phyloP scores from a whole-genome alignment of 2,113 vertebrate genomes.

The Phasianus colchicus region DNA sequence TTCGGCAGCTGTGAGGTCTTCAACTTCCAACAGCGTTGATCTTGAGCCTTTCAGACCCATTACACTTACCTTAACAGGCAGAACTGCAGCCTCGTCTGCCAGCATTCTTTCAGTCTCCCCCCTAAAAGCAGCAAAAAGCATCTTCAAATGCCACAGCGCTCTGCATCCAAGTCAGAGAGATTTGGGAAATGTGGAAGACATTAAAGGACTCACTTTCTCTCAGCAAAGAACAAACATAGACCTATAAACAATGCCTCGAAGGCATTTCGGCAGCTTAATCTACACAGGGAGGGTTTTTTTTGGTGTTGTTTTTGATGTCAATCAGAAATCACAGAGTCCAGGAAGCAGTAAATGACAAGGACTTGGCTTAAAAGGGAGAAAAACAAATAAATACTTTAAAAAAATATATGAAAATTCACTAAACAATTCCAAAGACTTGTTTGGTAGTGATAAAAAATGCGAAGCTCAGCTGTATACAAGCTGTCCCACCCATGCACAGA shows the following conservation, averaged over 20 bases:
- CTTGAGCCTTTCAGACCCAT: not conserved
- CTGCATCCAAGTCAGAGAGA: conserved; percentile 29
- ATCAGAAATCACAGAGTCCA: conserved; percentile 60
- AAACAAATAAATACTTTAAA: conserved; percentile 33
- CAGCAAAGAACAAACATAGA: conserved; percentile 57
- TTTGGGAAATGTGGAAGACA: conserved; percentile 76
- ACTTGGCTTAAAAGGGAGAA: conserved; percentile 63
- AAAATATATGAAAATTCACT: not conserved
- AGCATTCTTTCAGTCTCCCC: not conserved
- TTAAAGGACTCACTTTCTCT: conserved; percentile 78
- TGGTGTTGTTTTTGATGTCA: conserved; percentile 31
- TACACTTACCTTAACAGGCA: not conserved
- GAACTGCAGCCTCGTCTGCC: not conserved
- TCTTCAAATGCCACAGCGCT: conserved; percentile 53
- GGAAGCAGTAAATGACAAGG: conserved; percentile 72
- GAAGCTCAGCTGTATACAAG: conserved; percentile 41
- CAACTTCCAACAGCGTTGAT: not conserved
- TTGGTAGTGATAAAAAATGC: conserved; percentile 49
- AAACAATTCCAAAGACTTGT: conserved; percentile 42
- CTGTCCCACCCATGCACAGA: conserved; percentile 6
- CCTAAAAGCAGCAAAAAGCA: conserved; percentile 58
- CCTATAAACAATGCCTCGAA: conserved; percentile 70
- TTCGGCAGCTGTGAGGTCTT: not conserved
- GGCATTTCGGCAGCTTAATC: conserved; percentile 76
- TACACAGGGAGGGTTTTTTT: conserved; percentile 16